Percentiles rank a stretch among this genome's conserved stretches.
Conservation (phyloP, 2,113 vertebrate species). For the Engystomops pustulosus region DNA sequence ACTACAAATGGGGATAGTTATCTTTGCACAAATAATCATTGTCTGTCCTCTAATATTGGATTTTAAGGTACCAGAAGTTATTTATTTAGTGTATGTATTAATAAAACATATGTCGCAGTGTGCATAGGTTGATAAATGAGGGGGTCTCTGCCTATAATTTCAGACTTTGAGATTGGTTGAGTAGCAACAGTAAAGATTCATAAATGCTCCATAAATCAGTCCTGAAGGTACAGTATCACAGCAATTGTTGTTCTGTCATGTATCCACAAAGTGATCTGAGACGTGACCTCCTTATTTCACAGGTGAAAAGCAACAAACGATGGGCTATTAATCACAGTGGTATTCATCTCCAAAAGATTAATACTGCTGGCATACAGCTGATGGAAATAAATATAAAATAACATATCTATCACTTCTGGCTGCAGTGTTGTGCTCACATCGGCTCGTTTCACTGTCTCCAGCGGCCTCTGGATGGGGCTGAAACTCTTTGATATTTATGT, state of each 20-base stretch:
- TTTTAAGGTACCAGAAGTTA: neutral
- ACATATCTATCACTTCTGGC: neutral
- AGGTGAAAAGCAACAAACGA: conserved; percentile 39
- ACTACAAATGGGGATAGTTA: too few relatives aligned
- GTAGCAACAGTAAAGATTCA: conserved; percentile 21
- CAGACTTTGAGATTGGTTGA: conserved; percentile 6
- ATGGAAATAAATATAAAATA: conserved; percentile 15
- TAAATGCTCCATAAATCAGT: conserved; percentile 50
- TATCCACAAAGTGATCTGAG: conserved; percentile 39
- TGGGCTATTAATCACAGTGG: conserved; percentile 41
- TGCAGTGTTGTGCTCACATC: neutral
- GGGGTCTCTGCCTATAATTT: conserved; percentile 37
- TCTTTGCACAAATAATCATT: neutral
- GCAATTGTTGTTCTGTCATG: conserved; percentile 33
- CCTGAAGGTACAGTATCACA: conserved; percentile 32
- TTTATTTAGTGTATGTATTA: neutral
- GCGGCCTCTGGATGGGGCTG: conserved; percentile 5
- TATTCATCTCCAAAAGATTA: conserved; percentile 44
- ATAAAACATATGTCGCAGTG: conserved; percentile 11
- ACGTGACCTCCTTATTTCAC: conserved; percentile 47
- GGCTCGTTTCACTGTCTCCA: neutral
- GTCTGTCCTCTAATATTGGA: neutral
- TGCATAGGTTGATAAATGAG: conserved; percentile 47
- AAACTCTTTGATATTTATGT: neutral
- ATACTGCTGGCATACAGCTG: conserved; percentile 15